Conservation (phyloP, 2,888 invertebrate genomes). For the Yponomeuta plumbellus region DNA sequence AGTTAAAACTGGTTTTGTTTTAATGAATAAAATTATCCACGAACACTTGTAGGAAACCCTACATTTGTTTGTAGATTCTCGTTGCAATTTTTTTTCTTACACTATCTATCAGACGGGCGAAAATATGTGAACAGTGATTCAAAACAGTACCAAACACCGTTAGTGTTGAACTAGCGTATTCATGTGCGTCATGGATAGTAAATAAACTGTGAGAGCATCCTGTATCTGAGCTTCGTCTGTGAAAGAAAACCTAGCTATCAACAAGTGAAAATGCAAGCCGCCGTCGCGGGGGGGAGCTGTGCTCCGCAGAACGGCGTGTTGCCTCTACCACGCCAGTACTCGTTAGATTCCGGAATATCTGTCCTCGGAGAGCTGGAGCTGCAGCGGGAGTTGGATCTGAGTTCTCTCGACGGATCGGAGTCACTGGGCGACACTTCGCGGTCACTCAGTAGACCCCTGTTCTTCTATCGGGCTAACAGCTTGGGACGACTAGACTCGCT, state of each 20-base stretch:
- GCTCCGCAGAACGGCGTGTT: slow-evolving; percentile 16
- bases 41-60: no score
- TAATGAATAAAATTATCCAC: no score
- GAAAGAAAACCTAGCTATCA: neutral
- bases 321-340: slow-evolving; percentile 33
- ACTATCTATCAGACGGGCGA: no score
- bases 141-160: neutral
- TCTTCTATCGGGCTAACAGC: neutral
- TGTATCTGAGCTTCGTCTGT: neutral
- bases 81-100: no score
- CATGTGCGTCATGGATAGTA: neutral
- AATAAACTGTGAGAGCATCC: neutral
- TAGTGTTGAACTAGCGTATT: neutral
- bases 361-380: neutral
- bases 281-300: slow-evolving; percentile 27
- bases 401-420: neutral
- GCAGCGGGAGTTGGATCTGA: neutral
- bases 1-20: no score
- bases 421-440: no score
- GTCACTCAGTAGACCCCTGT: neutral
- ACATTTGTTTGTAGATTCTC: no score
- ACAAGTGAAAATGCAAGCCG: slow-evolving; percentile 20
- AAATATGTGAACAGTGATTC: no score
- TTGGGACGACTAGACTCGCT: neutral
- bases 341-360: slow-evolving; percentile 43